Percentiles rank a stretch among this genome's conserved stretches.
Conservation (phyloP, 2,113 vertebrate genomes). For the Scortum barcoo region DNA sequence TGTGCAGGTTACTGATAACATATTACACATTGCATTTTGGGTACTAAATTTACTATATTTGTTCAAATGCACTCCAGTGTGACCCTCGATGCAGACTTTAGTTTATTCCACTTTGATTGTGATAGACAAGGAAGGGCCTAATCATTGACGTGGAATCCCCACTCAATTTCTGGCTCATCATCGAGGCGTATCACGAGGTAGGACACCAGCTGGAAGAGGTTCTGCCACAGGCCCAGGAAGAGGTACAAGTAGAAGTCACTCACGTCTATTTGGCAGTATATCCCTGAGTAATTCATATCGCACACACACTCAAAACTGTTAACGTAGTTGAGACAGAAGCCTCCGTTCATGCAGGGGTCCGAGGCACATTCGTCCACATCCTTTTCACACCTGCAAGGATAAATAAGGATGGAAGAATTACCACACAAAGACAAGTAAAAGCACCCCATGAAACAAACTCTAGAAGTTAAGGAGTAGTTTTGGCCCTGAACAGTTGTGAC, state of each 20-base stretch:
- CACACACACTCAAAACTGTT: conserved; percentile 90
- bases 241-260: conserved; percentile 92
- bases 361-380: conserved; percentile 91
- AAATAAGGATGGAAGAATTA: neutral
- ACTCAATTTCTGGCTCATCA: conserved; percentile 91
- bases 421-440: neutral
- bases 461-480: neutral
- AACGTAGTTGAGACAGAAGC: conserved; percentile 88
- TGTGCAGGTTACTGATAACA: neutral
- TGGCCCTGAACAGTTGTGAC: neutral
- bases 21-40: neutral
- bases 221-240: conserved; percentile 92
- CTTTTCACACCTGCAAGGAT: conserved; percentile 87
- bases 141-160: conserved; percentile 80
- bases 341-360: conserved; percentile 87
- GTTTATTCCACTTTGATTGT: neutral
- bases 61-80: neutral
- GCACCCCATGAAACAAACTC: neutral
- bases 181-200: conserved; percentile 90
- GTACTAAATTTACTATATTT: neutral
- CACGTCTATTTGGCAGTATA: conserved; percentile 90
- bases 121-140: conserved; percentile 10
- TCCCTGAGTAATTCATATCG: conserved; percentile 85
- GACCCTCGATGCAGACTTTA: neutral
- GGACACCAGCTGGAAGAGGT: conserved; percentile 93